Evolutionary conservation across 35 echinoderm and acorn worm species (phyloP).

Genomic region (Nesometra sesokonis): DNA sequence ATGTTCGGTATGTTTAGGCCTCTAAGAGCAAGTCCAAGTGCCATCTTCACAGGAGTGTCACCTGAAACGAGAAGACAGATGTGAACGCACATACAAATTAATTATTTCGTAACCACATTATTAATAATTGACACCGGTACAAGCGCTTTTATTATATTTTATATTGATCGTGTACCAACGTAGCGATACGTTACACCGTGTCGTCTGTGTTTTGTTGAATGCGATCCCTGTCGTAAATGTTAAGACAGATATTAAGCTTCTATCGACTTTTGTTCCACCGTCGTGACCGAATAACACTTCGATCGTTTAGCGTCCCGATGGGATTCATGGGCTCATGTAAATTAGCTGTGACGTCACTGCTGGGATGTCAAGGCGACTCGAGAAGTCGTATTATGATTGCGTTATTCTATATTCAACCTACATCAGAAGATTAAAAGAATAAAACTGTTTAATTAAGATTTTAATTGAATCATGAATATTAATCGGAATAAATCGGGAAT

Average conservation of each 20-base stretch:
- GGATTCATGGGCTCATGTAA: neutral
- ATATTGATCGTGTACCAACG: neutral
- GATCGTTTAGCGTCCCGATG: neutral
- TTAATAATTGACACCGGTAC: neutral
- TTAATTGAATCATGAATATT: no score
- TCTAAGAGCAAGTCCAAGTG: neutral
- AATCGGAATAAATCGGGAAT: no score
- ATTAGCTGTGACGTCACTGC: neutral
- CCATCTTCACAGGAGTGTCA: neutral
- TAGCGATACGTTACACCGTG: neutral
- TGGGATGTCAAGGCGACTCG: neutral
- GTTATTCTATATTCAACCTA: no score
- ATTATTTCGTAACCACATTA: neutral
- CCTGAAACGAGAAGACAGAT: neutral
- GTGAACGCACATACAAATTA: neutral
- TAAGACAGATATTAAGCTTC: neutral
- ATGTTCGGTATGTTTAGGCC: neutral
- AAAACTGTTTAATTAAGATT: no score
- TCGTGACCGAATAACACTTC: neutral
- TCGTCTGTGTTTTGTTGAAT: neutral
- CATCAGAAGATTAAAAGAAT: no score
- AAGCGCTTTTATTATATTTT: neutral
- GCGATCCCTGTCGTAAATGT: neutral
- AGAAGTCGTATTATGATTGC: neutral
- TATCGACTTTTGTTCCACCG: neutral